phyloP scores from a whole-genome alignment of 2,888 invertebrate species.

The Lymantria monacha region DNA sequence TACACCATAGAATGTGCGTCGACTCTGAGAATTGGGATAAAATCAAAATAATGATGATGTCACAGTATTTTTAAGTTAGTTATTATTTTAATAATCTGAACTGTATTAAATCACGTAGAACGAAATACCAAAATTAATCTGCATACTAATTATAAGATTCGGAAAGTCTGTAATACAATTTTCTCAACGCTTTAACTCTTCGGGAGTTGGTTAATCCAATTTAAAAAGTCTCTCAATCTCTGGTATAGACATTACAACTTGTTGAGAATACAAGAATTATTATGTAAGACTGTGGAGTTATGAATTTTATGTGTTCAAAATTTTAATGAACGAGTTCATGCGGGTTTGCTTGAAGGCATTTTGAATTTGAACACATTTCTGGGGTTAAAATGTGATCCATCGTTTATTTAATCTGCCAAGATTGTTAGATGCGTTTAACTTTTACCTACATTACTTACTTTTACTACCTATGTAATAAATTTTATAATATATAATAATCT shows the following conservation, averaged over 20 bases:
- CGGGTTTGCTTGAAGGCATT: background rate
- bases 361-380: too few species aligned
- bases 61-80: too few species aligned
- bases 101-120: background rate
- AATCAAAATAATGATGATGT: too few species aligned
- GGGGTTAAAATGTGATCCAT: too few species aligned
- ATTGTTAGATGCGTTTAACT: too few species aligned
- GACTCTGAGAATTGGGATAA: too few species aligned
- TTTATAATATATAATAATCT: too few species aligned
- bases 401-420: too few species aligned
- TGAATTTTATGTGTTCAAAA: background rate
- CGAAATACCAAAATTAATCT: constrained; percentile 29
- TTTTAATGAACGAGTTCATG: background rate
- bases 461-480: too few species aligned
- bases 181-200: constrained; percentile 29
- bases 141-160: constrained; percentile 41
- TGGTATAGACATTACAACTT: constrained; percentile 14
- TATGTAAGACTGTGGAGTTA: background rate
- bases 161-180: constrained; percentile 37
- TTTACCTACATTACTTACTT: too few species aligned
- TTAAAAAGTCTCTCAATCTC: constrained; percentile 30
- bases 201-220: constrained; percentile 35
- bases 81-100: background rate
- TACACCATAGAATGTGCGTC: too few species aligned
- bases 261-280: background rate